Evolutionary conservation across 2,888 invertebrate species (phyloP).

Genomic region (Hypolimnas misippus): DNA sequence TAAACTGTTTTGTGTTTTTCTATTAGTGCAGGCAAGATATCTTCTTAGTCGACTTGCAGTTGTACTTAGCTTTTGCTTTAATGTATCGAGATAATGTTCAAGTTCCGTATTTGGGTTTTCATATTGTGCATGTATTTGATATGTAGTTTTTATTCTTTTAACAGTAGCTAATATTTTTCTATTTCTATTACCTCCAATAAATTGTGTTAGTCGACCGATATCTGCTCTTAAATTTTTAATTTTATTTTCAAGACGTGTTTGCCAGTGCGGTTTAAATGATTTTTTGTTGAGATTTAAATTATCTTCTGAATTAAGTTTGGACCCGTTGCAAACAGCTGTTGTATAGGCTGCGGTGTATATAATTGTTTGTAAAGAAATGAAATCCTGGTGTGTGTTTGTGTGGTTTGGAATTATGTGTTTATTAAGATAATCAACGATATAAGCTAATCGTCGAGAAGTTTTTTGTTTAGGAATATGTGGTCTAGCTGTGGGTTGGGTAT

Average conservation of each 20-base stretch:
- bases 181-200: slow-evolving; percentile 22
- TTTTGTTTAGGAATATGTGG: too few species aligned
- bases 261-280: slow-evolving; percentile 26
- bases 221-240: slow-evolving; percentile 24
- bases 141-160: slow-evolving; percentile 7
- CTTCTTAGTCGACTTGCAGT: slow-evolving; percentile 14
- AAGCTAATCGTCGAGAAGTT: too few species aligned
- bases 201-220: slow-evolving; percentile 28
- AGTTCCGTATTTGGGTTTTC: slow-evolving; percentile 20
- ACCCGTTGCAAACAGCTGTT: slow-evolving; percentile 16
- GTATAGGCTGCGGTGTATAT: slow-evolving; percentile 36
- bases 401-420: too few species aligned
- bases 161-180: slow-evolving; percentile 6
- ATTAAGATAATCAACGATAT: too few species aligned
- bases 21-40: slow-evolving; percentile 24
- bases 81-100: slow-evolving; percentile 21
- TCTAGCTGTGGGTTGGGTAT: too few species aligned
- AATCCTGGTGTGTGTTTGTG: too few species aligned
- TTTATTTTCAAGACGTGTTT: slow-evolving; percentile 27
- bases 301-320: too few species aligned
- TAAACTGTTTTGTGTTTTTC: slow-evolving; percentile 24
- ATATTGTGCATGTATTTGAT: slow-evolving; percentile 17
- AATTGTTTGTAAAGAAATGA: slow-evolving; percentile 24
- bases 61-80: slow-evolving; percentile 26
- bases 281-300: slow-evolving; percentile 6